Evolutionary conservation across 2,113 vertebrate species (phyloP).

Genomic region (Caloenas nicobarica): DNA sequence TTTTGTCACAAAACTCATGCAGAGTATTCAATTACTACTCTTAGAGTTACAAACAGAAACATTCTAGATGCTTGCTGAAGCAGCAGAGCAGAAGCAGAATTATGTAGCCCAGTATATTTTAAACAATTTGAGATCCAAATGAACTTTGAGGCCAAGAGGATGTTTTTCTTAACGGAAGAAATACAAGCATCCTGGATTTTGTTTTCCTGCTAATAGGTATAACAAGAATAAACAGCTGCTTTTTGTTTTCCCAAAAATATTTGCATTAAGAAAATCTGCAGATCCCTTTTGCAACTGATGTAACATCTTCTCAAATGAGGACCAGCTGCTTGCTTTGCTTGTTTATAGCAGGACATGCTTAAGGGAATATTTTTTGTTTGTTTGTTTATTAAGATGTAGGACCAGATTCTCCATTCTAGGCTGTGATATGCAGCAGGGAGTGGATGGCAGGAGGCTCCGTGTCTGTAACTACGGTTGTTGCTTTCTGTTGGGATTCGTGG

Average conservation of each 20-base stretch:
- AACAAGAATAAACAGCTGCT: conserved; percentile 68
- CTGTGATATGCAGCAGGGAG: neutral
- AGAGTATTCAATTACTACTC: neutral
- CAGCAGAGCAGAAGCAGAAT: neutral
- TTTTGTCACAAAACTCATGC: neutral
- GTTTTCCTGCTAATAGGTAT: conserved; percentile 64
- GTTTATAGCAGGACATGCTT: conserved; percentile 54
- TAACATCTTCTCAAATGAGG: conserved; percentile 55
- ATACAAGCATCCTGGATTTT: conserved; percentile 19
- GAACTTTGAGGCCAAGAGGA: conserved; percentile 13
- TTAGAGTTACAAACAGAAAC: neutral
- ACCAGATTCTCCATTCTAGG: neutral
- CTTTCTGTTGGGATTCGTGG: accelerated
- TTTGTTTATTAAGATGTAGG: neutral
- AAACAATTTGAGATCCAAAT: conserved; percentile 11
- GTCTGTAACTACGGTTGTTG: neutral
- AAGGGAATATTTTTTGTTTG: neutral
- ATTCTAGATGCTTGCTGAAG: neutral
- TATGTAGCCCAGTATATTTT: neutral
- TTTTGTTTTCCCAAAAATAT: conserved; percentile 60
- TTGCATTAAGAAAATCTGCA: conserved; percentile 62
- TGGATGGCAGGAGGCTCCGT: neutral
- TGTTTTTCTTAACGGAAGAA: conserved; percentile 49
- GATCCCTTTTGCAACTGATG: conserved; percentile 31
- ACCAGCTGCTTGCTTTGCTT: conserved; percentile 68